Percentiles rank a stretch among this genome's conserved stretches.
These are phyloP conservation scores for Nixonia krombeini DNA, from an alignment of 1,140 invertebrate genomes.

Conservation along the genomic window DNA sequence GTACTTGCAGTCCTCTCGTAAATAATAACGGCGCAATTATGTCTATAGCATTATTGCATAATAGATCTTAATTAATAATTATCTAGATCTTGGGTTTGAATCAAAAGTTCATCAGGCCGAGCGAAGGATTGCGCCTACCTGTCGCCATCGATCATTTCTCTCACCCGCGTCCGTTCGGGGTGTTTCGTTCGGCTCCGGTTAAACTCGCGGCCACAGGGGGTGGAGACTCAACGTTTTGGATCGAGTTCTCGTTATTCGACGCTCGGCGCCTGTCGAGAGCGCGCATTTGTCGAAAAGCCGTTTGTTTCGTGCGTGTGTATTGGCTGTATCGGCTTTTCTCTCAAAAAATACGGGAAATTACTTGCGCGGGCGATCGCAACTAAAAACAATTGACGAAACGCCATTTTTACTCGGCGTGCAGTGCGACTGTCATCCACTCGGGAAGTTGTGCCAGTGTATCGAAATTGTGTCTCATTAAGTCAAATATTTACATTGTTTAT, in stretches of 20 bases:
- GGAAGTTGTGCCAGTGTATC: too few species aligned
- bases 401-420: neutral
- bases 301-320: constrained; percentile 13
- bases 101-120: constrained; percentile 43
- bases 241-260: constrained; percentile 59
- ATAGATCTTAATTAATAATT: constrained; percentile 46
- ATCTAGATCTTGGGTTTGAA: constrained; percentile 33
- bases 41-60: constrained; percentile 30
- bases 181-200: constrained; percentile 33
- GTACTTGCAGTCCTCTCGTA: too few species aligned
- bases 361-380: constrained; percentile 13
- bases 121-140: constrained; percentile 44
- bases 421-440: too few species aligned
- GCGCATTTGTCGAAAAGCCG: constrained; percentile 16
- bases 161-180: constrained; percentile 33
- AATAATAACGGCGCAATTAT: too few species aligned
- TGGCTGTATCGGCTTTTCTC: constrained; percentile 1
- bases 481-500: too few species aligned
- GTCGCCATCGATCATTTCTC: constrained; percentile 45
- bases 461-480: too few species aligned
- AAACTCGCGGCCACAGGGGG: constrained; percentile 32
- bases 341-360: constrained; percentile 4
- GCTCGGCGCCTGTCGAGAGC: constrained; percentile 50
- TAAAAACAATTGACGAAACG: constrained; percentile 9
- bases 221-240: constrained; percentile 34